phyloP scores from a whole-genome alignment of 2,113 vertebrate genomes.

The Cygnus atratus region DNA sequence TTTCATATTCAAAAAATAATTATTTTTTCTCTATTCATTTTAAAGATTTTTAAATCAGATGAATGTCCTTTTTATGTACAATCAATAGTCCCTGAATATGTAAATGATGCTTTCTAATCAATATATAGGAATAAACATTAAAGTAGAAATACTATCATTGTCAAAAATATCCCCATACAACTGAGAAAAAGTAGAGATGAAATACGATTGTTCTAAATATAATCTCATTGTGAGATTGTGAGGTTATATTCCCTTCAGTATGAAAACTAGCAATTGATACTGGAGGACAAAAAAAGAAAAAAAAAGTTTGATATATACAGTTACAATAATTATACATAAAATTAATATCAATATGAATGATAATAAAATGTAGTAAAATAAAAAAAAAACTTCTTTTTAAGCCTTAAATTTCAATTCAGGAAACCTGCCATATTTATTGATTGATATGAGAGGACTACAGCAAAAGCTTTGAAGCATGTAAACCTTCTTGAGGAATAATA shows the following conservation, averaged over 20 bases:
- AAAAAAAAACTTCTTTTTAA: background rate
- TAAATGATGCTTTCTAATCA: background rate
- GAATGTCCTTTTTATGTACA: background rate
- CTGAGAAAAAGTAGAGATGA: background rate
- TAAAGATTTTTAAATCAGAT: background rate
- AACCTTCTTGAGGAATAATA: background rate
- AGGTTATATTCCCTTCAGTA: background rate
- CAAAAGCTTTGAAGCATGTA: background rate
- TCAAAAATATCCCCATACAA: background rate
- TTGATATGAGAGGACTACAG: background rate
- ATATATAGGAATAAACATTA: conserved; percentile 5
- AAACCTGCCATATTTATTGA: background rate
- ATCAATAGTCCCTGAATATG: conserved; percentile 30
- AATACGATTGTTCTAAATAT: background rate
- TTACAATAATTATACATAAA: background rate
- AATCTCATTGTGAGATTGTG: background rate
- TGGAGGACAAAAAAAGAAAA: background rate
- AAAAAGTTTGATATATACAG: background rate
- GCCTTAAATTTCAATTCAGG: background rate
- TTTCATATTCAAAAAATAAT: background rate
- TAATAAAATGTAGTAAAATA: background rate
- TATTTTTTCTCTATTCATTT: background rate
- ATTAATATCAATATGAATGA: background rate
- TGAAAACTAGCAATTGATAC: background rate
- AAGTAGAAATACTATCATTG: background rate